phyloP scores from a whole-genome alignment of 1,140 invertebrate species.

The Cydia splendana region DNA sequence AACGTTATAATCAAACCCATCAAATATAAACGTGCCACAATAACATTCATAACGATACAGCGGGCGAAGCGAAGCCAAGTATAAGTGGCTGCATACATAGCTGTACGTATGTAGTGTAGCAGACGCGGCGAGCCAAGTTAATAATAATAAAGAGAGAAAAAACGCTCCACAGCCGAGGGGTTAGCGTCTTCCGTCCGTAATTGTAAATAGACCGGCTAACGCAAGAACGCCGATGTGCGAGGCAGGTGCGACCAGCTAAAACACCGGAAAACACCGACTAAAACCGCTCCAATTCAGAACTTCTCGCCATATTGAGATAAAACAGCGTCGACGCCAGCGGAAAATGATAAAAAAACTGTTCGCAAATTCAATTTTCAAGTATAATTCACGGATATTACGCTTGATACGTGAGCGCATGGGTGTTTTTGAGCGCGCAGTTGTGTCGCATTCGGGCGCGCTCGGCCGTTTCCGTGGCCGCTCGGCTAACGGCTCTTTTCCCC shows the following conservation, averaged over 20 bases:
- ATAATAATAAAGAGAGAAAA: conserved; percentile 74
- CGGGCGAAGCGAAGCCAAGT: conserved; percentile 36
- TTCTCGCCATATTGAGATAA: conserved; percentile 34
- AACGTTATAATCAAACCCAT: conserved; percentile 9
- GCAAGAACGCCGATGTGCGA: conserved; percentile 49
- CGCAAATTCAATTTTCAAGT: conserved; percentile 31
- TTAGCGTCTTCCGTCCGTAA: conserved; percentile 61
- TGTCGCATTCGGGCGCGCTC: conserved; percentile 51
- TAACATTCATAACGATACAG: conserved; percentile 8
- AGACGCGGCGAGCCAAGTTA: conserved; percentile 52
- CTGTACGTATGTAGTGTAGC: conserved; percentile 36
- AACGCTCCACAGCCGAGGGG: conserved; percentile 62
- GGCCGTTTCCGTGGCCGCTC: conserved; percentile 58
- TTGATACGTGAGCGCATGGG: conserved; percentile 40
- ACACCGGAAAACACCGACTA: background rate
- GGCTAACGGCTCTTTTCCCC: conserved; percentile 67
- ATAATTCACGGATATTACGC: conserved; percentile 31
- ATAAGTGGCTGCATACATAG: conserved; percentile 36
- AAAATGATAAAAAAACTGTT: conserved; percentile 35
- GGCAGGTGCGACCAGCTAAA: conserved; percentile 24
- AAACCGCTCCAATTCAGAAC: conserved; percentile 28
- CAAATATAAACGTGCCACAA: background rate
- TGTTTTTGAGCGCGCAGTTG: conserved; percentile 46
- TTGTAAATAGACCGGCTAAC: conserved; percentile 62
- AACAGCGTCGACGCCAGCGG: background rate